Percentiles rank a stretch among this genome's conserved stretches.
Conservation (phyloP, 2,113 vertebrate species). For the Onychostruthus taczanowskii region DNA sequence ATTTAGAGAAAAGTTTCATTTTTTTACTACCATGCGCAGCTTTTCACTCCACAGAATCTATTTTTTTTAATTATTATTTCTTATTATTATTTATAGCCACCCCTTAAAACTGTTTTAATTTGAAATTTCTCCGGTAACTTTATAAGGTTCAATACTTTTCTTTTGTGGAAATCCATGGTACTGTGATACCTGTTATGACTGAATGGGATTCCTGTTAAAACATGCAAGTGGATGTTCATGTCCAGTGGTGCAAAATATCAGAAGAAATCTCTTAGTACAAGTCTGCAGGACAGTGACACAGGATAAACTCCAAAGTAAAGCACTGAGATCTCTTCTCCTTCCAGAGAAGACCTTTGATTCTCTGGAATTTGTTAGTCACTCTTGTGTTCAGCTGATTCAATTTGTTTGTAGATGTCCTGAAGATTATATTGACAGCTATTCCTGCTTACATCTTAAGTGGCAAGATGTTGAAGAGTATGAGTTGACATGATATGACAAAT, state of each 20-base stretch:
- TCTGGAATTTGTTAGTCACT: constrained; percentile 65
- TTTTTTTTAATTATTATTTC: background rate
- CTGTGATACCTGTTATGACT: background rate
- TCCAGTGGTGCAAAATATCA: background rate
- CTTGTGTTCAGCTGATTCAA: constrained; percentile 68
- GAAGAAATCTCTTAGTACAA: background rate
- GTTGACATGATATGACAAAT: constrained; percentile 68
- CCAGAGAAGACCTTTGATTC: constrained; percentile 53
- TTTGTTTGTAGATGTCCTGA: constrained; percentile 55
- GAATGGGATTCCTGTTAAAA: background rate
- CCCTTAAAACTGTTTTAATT: background rate
- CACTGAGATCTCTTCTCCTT: background rate
- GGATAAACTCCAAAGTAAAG: constrained; percentile 13
- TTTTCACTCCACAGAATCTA: background rate
- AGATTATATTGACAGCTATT: constrained; percentile 76
- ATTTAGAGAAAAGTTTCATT: background rate
- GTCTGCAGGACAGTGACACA: constrained; percentile 9
- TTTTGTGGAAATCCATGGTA: background rate
- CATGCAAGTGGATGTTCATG: background rate
- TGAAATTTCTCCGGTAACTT: background rate
- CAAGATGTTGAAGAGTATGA: constrained; percentile 59
- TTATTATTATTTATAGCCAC: background rate
- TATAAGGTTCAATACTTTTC: background rate
- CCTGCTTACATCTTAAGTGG: constrained; percentile 60
- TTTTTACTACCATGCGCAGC: background rate